Base-by-base conservation (phyloP, 2,113 vertebrate species). In the Leptocoma aspasia region DNA sequence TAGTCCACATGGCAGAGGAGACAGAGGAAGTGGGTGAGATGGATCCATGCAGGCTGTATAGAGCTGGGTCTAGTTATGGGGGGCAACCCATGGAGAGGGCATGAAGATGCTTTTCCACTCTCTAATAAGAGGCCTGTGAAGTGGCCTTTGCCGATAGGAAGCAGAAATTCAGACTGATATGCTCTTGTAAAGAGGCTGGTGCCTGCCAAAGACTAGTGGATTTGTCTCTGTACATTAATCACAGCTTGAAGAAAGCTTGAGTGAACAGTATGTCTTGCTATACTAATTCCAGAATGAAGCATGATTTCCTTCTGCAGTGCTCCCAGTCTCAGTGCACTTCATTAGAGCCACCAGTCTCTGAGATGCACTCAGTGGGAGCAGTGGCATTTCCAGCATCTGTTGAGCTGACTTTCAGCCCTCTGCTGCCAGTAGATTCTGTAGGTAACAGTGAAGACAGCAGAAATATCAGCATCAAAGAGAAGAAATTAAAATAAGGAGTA, bases 41-140 rank as follows among this genome's bases (percentile, higher is more conserved):
- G 10, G 26, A 54, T 37, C 7, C 0, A 1, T 1, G 1, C 10
- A n/a, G 54, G 5, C 13, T 89, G 4, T 41, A 3, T 6, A 49
- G 54, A 57, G 17, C 1, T 87, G 7, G 11, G 11, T 18, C 15
- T 50, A 6, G 13, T 54, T 69, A 22, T 4, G 8, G n/a, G 6
- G 6, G 4, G 3, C 0, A 8, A 21, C 35, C 47, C 42, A 28
- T 17, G 30, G 42, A 71, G 30, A 90, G 75, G 39, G 9, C 24
- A 57, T 6, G 22, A 77, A 57, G 13, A 13, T 75, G 5, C 18
- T 89, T 73, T 15, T 81, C 27, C 57, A 3, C 23, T 59, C 33
- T 61, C 45, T 33, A 41, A 13, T 23, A 83, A 60, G 42, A 15
- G 37, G 11, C 20, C 28, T 21, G 7, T 27, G n/a, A 44, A 73